Percentiles rank a stretch among this genome's conserved stretches.
These are phyloP conservation scores for Nasonia giraulti DNA, from an alignment of 1,140 invertebrate genomes.

Conservation along the genomic window DNA sequence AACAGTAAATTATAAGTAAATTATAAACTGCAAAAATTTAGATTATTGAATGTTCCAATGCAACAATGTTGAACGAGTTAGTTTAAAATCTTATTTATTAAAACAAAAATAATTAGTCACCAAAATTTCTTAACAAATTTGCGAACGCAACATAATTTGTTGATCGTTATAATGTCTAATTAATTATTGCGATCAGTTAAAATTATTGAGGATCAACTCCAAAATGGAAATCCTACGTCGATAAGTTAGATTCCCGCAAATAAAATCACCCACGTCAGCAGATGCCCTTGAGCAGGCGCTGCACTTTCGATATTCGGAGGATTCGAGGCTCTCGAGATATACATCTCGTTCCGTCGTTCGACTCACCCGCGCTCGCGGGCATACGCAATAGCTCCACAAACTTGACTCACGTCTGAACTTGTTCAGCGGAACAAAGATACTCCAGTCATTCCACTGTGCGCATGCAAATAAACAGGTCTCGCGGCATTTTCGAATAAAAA, in stretches of 20 bases:
- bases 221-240: conserved; percentile 7
- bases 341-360: conserved; percentile 5
- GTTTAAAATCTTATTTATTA: no score
- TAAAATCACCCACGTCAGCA: background rate
- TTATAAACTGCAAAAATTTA: no score
- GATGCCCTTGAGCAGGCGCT: background rate
- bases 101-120: no score
- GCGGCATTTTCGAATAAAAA: conserved; percentile 9
- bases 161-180: no score
- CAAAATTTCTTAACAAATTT: no score
- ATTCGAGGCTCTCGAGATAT: background rate
- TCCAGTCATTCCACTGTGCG: background rate
- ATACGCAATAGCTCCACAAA: background rate
- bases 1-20: no score
- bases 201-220: no score
- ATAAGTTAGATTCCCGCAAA: conserved; percentile 14
- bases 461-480: background rate
- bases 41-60: no score
- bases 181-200: no score
- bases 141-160: no score
- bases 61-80: no score
- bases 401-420: conserved; percentile 32
- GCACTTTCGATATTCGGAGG: background rate
- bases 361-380: background rate
- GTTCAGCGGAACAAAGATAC: conserved; percentile 20